phyloP scores from a whole-genome alignment of 1,140 invertebrate species.

The Tetranychus urticae region DNA sequence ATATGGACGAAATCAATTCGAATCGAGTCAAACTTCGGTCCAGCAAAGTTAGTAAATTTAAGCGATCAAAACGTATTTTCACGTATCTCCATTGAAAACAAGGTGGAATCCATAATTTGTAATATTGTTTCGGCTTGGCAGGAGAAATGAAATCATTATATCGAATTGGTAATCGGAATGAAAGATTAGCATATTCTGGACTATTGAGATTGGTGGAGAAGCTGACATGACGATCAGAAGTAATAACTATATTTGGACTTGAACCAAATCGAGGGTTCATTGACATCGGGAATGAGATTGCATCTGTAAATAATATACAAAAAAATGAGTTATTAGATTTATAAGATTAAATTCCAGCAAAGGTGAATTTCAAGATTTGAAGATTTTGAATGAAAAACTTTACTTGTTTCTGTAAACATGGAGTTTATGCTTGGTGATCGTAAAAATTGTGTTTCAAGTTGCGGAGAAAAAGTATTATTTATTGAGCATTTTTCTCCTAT shows the following conservation, averaged over 20 bases:
- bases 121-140: conserved; percentile 44
- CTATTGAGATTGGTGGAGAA: no score
- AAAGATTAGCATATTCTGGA: neutral
- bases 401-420: no score
- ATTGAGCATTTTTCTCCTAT: no score
- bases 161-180: neutral
- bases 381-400: neutral
- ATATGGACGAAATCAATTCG: conserved; percentile 58
- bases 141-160: neutral
- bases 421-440: no score
- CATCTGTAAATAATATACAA: neutral
- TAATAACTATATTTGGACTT: no score
- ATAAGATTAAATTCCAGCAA: no score
- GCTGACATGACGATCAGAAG: no score
- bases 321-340: no score
- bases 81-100: conserved; percentile 22
- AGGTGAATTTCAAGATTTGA: no score
- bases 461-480: no score
- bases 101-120: conserved; percentile 53
- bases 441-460: no score
- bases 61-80: conserved; percentile 58
- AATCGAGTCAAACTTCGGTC: conserved; percentile 65
- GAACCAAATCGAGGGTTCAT: no score
- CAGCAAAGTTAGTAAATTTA: conserved; percentile 68
- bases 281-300: neutral